Base-by-base conservation (phyloP, 2,888 invertebrate species). In the Lobophora halterata region DNA sequence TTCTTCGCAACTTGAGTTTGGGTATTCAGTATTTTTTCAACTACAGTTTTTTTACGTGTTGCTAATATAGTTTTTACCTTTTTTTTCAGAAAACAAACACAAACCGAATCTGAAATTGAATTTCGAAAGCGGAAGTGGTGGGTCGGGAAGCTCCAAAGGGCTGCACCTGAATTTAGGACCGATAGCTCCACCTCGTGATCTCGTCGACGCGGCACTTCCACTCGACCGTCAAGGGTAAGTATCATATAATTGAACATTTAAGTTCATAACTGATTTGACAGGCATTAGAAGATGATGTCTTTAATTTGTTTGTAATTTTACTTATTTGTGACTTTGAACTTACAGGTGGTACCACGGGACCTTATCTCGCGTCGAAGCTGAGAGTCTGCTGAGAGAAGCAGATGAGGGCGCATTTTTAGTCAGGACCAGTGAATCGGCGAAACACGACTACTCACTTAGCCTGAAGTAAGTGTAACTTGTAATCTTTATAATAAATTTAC, bases 281-380 rank as follows among this genome's bases (percentile, higher is more conserved):
- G n/a, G n/a, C n/a, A n/a, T n/a, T n/a, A n/a, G n/a, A n/a, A n/a
- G n/a, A n/a, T n/a, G n/a, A n/a, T n/a, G n/a, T 30, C 18, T 12
- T 31, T 36, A 23, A 27, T 12, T 29, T 34, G 11, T 27, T 63
- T 67, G 0, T 24, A 13, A 3, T 17, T 13, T 0, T 20, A 5
- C 2, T 5, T 18, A 14, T 18, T 1, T 18, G 7, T 7, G 1
- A 23, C 28, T 16, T 16, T n/a, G 13, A 1, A 27, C 29, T 26
- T 28, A 16, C 65, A 95, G 95, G 61, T 98, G 98, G 98, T 98
- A 97, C 82, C 98, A 98, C 77, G 98, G 98, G 48, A 93, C 96
- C 52, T 94, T 98, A 49, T 94, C 95, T 30, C 91, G 98, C 63
- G 90, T 94, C 41, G 97, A 97, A 79, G 98, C 98, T 26, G 98